Evolutionary conservation across 2,888 invertebrate species (phyloP), one percentile per base, ranked within the genome.

Genomic region (Cylloceria caligata): DNA sequence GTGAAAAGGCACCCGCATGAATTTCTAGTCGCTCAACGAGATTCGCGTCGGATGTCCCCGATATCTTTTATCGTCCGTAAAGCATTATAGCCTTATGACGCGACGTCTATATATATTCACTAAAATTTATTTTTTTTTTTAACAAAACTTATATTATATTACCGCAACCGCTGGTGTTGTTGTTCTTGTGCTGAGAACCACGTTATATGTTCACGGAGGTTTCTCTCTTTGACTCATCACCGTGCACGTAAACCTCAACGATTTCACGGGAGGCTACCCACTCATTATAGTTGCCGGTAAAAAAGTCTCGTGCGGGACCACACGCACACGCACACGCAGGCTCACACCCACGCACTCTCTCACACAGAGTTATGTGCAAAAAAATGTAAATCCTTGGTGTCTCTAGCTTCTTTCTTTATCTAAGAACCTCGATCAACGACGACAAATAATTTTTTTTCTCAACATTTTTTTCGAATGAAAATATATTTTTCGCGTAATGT

Each of bases 211-310:
- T 62, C 52, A 39, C 65, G 11, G 34, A 55, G 19, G n/a, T 13
- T 52, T 62, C 24, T 24, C 52, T 52, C 16, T 36, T 9, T 39
- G 24, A 19, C 47, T 67, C 60, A 60, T 67, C 72, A 45, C 71
- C 65, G 52, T 24, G 52, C 60, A 68, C 76, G 49, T 30, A 62
- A 64, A 74, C 73, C 73, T 57, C 47, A 62, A 73, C 78, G 73
- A 81, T 81, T 81, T 81, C 55, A 81, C 81, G 73, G 55, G 55
- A 73, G 73, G 55, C 64, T 81, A 55, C 67, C 42, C 80, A 72
- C 65, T 72, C 80, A 72, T 57, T 72, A 39, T 47, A 19, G 64
- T 78, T 60, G 67, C 74, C 21, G 69, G 69, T 34, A 81, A 57
- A 81, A 69, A 30, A 45, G 39, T 64, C 39, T 77, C 75, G 57